Evolutionary conservation across 2,797 vertebrate species (phyloP), one percentile per base, ranked within the genome.

Genomic region (Tragelaphus oryx): DNA sequence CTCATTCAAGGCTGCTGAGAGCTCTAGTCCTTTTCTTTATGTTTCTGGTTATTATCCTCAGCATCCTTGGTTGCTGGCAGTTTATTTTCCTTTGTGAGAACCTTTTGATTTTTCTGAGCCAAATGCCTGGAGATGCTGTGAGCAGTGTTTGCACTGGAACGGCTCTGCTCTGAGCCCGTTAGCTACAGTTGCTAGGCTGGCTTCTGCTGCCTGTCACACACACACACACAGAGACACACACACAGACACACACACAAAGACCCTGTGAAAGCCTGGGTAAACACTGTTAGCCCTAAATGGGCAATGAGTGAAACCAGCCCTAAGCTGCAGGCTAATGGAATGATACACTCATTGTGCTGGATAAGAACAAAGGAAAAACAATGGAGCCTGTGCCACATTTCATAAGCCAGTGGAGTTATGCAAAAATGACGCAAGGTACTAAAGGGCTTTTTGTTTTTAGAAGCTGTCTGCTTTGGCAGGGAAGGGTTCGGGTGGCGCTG

Each of bases 271-370:
- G 94, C 96, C 91, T 97, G 75, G 22, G 95, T 95, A 98, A 98
- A 98, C 92, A 97, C 89, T 95, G 95, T 97, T 97, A 98, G 86
- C 46, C 91, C 74, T 84, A 50, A 91, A 95, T 10, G 87, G 97
- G 95, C 85, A 92, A 97, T 95, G 96, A 92, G 68, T 59, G 83
- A 93, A 93, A 74, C 84, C 60, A 82, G 46, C 95, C 82, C 74
- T 97, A 96, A 97, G 96, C 95, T 95, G 37, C 50, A 26, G 92
- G 87, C 95, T 97, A 97, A 98, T 92, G 93, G 96, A 91, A 91
- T 94, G 95, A 97, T 97, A 60, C 76, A 95, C 84, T 52, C 93
- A 97, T 94, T 33, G 44, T 93, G 65, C 37, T 88, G 83, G 10
- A 3, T 55, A 74, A 90, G 95, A 96, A 92, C 75, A 91, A 93